These are phyloP conservation scores for Ailurus styani DNA, from an alignment of 2,113 vertebrate species.

Conservation along the genomic window DNA sequence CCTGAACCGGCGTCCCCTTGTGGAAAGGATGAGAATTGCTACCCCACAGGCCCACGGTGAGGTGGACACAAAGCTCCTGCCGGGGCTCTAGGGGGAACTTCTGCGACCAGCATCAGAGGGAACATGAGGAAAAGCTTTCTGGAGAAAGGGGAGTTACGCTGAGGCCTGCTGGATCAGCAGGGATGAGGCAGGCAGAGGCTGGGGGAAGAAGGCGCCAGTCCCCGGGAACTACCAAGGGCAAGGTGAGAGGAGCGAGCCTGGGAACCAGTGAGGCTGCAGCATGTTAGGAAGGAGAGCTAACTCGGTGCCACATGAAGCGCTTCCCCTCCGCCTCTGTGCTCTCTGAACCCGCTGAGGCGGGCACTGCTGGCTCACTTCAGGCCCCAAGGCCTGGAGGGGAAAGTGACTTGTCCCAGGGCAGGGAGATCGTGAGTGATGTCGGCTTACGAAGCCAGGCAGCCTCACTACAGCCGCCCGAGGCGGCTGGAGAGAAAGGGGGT, in stretches of 20 bases:
- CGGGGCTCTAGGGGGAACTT: neutral
- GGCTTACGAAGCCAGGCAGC: neutral
- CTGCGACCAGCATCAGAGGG: neutral
- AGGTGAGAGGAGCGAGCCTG: neutral
- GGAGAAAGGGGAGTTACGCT: neutral
- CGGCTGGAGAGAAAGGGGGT: neutral
- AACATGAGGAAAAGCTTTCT: neutral
- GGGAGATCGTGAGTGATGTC: neutral
- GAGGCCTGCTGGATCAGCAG: neutral
- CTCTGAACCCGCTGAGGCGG: neutral
- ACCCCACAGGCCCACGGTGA: neutral
- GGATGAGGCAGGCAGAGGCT: neutral
- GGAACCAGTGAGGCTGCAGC: neutral
- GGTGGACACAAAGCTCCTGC: neutral
- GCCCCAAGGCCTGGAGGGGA: neutral
- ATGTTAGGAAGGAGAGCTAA: neutral
- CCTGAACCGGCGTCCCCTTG: neutral
- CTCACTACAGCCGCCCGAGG: neutral
- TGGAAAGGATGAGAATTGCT: neutral
- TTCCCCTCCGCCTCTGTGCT: neutral
- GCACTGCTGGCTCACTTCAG: neutral
- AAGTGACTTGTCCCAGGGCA: neutral
- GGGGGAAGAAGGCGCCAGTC: neutral
- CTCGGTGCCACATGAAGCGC: accelerated
- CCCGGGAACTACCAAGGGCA: neutral